phyloP scores from a whole-genome alignment of 2,888 invertebrate genomes.

The Stenodera caucasica region DNA sequence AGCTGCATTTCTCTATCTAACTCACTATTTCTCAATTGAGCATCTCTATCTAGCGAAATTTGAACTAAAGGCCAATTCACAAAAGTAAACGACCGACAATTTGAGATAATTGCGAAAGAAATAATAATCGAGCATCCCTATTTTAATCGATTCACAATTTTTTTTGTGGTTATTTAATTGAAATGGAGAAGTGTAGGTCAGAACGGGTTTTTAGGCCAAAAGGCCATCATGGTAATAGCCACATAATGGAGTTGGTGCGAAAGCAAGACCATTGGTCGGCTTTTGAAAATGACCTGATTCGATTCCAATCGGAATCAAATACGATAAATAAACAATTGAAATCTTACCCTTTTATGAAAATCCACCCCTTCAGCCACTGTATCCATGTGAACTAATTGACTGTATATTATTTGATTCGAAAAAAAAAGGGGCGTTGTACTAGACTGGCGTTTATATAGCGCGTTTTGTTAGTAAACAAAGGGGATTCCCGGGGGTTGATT shows the following conservation, averaged over 20 bases:
- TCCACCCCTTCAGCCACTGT: not conserved
- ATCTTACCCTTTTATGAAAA: not conserved
- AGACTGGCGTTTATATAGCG: constrained; percentile 4
- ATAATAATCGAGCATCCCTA: no score
- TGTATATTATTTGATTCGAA: not conserved
- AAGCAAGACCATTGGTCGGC: constrained; percentile 39
- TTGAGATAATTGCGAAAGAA: no score
- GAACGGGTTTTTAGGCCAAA: constrained; percentile 51
- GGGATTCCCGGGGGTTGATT: constrained; percentile 38
- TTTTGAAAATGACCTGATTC: constrained; percentile 44
- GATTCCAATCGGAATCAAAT: constrained; percentile 24
- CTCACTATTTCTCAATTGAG: not conserved
- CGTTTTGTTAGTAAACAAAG: constrained; percentile 43
- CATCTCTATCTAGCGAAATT: not conserved
- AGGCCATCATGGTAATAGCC: constrained; percentile 44
- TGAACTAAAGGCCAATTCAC: not conserved
- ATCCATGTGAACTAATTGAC: no score
- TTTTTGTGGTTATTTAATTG: no score
- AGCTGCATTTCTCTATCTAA: constrained; percentile 32
- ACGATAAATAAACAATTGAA: not conserved
- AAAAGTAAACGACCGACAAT: not conserved
- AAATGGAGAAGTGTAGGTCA: constrained; percentile 42
- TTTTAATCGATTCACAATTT: no score
- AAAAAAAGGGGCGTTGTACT: not conserved
- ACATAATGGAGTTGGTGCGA: constrained; percentile 40